Percentiles rank a stretch among this genome's conserved stretches.
These are phyloP conservation scores for Drosophila littoralis DNA, from an alignment of 1,140 invertebrate genomes.

Conservation along the genomic window DNA sequence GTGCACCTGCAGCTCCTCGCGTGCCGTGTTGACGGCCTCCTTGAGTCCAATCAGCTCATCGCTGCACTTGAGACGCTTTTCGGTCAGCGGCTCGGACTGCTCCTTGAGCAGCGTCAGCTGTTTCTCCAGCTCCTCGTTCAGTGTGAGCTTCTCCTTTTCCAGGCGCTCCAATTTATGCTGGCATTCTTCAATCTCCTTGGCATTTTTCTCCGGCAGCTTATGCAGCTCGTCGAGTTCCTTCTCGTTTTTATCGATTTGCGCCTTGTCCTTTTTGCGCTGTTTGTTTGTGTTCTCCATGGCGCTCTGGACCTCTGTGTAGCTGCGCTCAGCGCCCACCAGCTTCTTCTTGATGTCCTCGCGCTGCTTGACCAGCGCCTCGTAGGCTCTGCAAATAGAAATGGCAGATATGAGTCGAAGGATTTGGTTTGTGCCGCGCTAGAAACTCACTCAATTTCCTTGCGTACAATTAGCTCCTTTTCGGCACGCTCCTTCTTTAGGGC, in stretches of 20 bases:
- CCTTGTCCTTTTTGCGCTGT: conserved; percentile 89
- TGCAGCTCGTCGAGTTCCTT: conserved; percentile 87
- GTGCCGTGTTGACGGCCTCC: conserved; percentile 76
- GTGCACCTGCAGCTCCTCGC: conserved; percentile 90
- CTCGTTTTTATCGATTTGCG: conserved; percentile 87
- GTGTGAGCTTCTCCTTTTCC: conserved; percentile 85
- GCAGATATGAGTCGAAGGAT: not conserved
- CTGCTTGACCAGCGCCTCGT: conserved; percentile 86
- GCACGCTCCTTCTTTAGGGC: conserved; percentile 86
- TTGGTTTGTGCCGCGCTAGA: not conserved
- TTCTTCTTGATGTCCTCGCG: conserved; percentile 87
- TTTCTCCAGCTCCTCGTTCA: conserved; percentile 87
- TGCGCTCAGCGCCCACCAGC: conserved; percentile 86
- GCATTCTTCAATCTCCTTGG: conserved; percentile 89
- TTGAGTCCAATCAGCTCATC: conserved; percentile 63
- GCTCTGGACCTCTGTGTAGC: conserved; percentile 87
- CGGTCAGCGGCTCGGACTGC: conserved; percentile 87
- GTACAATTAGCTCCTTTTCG: conserved; percentile 86
- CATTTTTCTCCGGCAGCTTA: conserved; percentile 89
- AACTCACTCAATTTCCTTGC: conserved; percentile 86
- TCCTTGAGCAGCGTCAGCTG: conserved; percentile 86
- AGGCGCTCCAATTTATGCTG: conserved; percentile 86
- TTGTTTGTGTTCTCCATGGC: conserved; percentile 87
- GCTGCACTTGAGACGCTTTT: conserved; percentile 87
- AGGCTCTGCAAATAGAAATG: conserved; percentile 83